These are phyloP conservation scores for Anseranas semipalmata DNA, from an alignment of 2,113 vertebrate species.

Conservation along the genomic window DNA sequence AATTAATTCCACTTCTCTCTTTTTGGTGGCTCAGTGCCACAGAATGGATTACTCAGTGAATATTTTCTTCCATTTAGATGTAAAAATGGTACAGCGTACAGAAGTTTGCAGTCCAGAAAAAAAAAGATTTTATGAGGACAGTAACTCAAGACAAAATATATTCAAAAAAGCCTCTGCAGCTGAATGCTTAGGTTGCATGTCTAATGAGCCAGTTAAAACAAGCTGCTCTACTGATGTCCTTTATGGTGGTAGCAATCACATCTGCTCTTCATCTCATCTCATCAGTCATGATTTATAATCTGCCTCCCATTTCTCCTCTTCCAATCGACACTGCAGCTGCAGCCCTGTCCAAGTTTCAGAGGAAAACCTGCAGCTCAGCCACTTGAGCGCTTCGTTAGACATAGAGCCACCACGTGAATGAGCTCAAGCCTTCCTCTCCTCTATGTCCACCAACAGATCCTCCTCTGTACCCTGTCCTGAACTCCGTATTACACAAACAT, in stretches of 20 bases:
- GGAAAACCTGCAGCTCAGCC: constrained; percentile 5
- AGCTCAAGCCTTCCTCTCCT: background rate
- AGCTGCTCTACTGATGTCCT: constrained; percentile 35
- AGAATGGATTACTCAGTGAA: background rate
- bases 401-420: background rate
- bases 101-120: background rate
- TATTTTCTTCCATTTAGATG: background rate
- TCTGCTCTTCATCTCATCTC: constrained; percentile 27
- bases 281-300: background rate
- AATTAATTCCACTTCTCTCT: background rate
- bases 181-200: background rate
- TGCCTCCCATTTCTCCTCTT: background rate
- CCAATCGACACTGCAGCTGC: background rate
- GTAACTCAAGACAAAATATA: background rate
- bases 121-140: constrained; percentile 3
- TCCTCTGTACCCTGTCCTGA: background rate
- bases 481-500: fast-evolving
- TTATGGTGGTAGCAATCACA: background rate
- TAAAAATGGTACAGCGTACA: background rate
- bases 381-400: background rate
- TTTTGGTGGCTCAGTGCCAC: background rate
- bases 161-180: background rate
- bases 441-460: background rate
- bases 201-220: constrained; percentile 31
- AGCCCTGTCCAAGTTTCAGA: constrained; percentile 1